Conservation (phyloP, 2,888 invertebrate genomes). For the Pedicia rivosa region DNA sequence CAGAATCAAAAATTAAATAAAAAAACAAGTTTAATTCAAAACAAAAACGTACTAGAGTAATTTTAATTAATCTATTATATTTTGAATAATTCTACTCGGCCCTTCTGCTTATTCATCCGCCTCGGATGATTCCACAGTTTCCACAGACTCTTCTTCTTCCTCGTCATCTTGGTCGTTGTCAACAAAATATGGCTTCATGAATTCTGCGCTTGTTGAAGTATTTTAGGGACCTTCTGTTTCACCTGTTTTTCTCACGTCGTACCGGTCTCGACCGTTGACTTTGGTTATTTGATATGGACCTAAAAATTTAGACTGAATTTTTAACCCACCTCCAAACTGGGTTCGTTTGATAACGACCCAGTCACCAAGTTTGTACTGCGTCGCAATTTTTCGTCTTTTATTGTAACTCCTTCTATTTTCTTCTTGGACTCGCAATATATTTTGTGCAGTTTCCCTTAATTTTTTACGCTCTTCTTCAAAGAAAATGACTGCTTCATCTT, state of each 20-base stretch:
- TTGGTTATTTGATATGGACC: slow-evolving; percentile 2
- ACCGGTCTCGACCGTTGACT: background rate
- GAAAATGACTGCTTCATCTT: background rate
- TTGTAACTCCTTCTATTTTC: slow-evolving; percentile 7
- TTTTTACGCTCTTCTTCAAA: slow-evolving; percentile 6
- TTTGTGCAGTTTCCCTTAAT: background rate
- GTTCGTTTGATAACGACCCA: slow-evolving; percentile 2
- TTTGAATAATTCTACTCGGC: too few species aligned
- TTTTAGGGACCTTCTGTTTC: background rate
- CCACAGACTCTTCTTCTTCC: background rate
- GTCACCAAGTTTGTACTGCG: background rate
- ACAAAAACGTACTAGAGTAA: too few species aligned
- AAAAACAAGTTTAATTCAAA: too few species aligned
- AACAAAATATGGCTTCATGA: background rate
- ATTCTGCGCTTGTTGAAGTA: background rate
- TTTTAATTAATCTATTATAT: too few species aligned
- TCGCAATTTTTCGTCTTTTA: slow-evolving; percentile 2
- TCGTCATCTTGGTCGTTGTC: background rate
- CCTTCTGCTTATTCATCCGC: too few species aligned
- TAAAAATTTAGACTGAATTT: background rate
- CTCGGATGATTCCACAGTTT: too few species aligned
- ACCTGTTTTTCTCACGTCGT: background rate
- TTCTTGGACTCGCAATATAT: slow-evolving; percentile 3
- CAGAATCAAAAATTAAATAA: too few species aligned
- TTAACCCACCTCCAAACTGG: background rate